These are phyloP conservation scores for Synodontis membranacea DNA, from an alignment of 2,113 vertebrate species.

Conservation along the genomic window DNA sequence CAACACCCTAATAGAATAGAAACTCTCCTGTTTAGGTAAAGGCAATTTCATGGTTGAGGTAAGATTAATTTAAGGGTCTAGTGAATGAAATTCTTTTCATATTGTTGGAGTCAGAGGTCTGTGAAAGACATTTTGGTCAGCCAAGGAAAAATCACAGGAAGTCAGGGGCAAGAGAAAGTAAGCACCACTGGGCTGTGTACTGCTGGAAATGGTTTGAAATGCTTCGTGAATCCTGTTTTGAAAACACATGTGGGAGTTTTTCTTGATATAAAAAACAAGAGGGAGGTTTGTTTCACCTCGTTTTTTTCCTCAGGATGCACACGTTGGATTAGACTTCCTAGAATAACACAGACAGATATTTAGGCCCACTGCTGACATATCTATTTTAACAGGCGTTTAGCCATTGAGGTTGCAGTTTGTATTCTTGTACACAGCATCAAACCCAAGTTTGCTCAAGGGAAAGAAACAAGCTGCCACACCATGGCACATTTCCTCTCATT, in stretches of 20 bases:
- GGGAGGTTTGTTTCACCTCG: not conserved
- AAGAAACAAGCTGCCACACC: not conserved
- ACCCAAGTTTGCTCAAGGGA: not conserved
- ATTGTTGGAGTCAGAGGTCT: conserved; percentile 2
- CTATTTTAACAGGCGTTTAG: not conserved
- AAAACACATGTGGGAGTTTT: conserved; percentile 8
- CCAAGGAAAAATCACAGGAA: not conserved
- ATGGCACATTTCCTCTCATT: not conserved
- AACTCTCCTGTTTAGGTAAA: conserved; percentile 13
- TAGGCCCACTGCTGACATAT: not conserved
- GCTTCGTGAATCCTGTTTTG: conserved; percentile 7
- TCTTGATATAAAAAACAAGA: not conserved
- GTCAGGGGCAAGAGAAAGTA: not conserved
- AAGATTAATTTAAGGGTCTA: conserved; percentile 31
- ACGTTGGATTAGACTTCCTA: not conserved
- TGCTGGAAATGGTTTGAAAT: not conserved
- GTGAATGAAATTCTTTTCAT: conserved; percentile 17
- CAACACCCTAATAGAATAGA: too few species aligned
- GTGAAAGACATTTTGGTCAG: not conserved
- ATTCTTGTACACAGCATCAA: not conserved
- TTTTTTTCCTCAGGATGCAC: not conserved
- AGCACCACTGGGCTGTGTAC: not conserved
- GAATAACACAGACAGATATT: not conserved
- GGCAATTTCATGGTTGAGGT: conserved; percentile 55
- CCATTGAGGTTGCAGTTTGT: not conserved